Evolutionary conservation across 1,140 invertebrate species (phyloP), one percentile per base, ranked within the genome.

Genomic region (Bombus pyrosoma): DNA sequence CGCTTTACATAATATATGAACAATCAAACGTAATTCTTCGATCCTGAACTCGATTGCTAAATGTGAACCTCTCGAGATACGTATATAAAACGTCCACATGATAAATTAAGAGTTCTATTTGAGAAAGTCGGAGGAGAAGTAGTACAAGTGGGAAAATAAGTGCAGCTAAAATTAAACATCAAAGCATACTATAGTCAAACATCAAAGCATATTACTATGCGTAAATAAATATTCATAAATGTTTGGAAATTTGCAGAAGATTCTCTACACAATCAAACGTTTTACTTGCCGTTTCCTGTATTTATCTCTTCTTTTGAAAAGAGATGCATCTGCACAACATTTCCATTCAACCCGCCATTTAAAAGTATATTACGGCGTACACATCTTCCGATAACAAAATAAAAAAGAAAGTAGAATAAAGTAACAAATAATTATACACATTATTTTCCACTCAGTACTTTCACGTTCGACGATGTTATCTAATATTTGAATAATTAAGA

Each of bases 401-500:
- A n/a, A 13, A 12, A 15, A 43, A 9, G 25, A 18, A 13, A 32
- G 3, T 43, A 10, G 18, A 43, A 73, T 10, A 25, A 13, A 41
- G 76, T 15, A 76, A n/a, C 25, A 57, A 68, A 25, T 34, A n/a
- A 28, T n/a, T 28, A 71, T 53, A 75, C 43, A 59, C 18, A 22
- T 37, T 68, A 57, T 81, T 74, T 34, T 34, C 2, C 66, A 25
- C 34, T 69, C 53, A 47, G 34, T 22, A 81, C 71, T 83, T 83
- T 72, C 34, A 66, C 83, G 85, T 88, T 71, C 25, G 41, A 12
- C 73, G 9, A 32, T 28, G 41, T 75, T 34, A 47, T 18, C 59
- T 15, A 66, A 75, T 57, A 66, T 76, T 71, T 57, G 53, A 73
- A 68, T 84, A 87, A 85, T 77, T 66, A 66, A 68, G 68, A 89